These are phyloP conservation scores for Oxystoma pomonae DNA, from an alignment of 2,888 invertebrate species.

Conservation along the genomic window DNA sequence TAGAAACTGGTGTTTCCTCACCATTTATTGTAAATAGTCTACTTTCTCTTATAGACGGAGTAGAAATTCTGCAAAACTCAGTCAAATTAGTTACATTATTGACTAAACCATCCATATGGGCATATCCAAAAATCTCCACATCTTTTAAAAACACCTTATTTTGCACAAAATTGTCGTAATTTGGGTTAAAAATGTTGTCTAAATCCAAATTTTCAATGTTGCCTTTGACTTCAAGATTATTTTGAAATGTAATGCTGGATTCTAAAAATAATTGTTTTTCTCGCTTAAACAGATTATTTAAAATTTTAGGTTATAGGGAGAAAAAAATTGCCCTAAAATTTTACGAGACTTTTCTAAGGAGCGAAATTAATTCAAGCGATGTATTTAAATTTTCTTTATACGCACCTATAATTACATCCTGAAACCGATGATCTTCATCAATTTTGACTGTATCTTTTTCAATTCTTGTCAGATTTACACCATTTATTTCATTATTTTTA, in stretches of 20 bases:
- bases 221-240: conserved; percentile 35
- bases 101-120: conserved; percentile 39
- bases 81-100: conserved; percentile 38
- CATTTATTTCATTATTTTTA: conserved; percentile 44
- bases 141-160: conserved; percentile 23
- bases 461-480: conserved; percentile 41
- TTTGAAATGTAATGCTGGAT: conserved; percentile 26
- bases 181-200: conserved; percentile 45
- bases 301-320: too few species aligned
- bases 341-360: too few species aligned
- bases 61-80: conserved; percentile 38
- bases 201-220: conserved; percentile 45
- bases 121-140: conserved; percentile 39
- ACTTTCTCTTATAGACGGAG: conserved; percentile 29
- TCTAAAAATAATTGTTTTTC: conserved; percentile 32
- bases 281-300: too few species aligned
- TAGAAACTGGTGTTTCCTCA: too few species aligned
- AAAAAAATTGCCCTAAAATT: too few species aligned
- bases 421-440: conserved; percentile 42
- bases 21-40: conserved; percentile 41
- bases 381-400: too few species aligned
- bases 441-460: conserved; percentile 42
- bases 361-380: too few species aligned
- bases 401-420: conserved; percentile 47
- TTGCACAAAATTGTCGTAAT: conserved; percentile 27